phyloP scores from a whole-genome alignment of 2,888 invertebrate genomes.

The Julus scanicus region DNA sequence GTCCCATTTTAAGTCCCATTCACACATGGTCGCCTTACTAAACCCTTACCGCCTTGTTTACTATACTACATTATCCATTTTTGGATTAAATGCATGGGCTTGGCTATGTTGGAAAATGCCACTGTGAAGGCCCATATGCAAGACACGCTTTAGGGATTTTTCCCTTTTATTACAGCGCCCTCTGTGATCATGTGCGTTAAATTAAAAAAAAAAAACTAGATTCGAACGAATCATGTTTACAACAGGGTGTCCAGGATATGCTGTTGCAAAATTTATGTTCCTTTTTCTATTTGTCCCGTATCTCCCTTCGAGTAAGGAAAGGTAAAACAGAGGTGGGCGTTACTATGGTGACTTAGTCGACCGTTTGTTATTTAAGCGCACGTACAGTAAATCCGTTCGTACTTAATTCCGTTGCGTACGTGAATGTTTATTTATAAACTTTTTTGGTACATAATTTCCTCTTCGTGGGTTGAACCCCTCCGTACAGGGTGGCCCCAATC shows the following conservation, averaged over 20 bases:
- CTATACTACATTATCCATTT: too few species aligned
- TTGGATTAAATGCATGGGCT: too few species aligned
- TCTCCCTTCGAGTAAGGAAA: neutral
- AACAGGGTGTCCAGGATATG: neutral
- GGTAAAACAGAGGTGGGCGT: neutral
- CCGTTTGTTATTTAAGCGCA: neutral
- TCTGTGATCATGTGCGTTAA: too few species aligned
- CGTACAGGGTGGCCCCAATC: neutral
- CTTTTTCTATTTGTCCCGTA: neutral
- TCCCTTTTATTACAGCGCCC: too few species aligned
- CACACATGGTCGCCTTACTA: too few species aligned
- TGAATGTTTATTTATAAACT: neutral
- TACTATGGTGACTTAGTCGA: neutral
- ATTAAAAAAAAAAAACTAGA: too few species aligned
- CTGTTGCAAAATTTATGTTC: neutral
- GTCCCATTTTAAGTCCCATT: too few species aligned
- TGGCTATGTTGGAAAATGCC: too few species aligned
- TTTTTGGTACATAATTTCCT: neutral
- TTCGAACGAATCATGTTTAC: too few species aligned
- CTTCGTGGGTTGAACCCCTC: neutral
- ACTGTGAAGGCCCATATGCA: too few species aligned
- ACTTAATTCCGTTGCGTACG: conserved; percentile 1
- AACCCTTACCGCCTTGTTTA: too few species aligned
- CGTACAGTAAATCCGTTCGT: neutral
- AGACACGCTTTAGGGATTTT: too few species aligned